Percentiles rank a stretch among this genome's conserved stretches.
These are phyloP conservation scores for Scolopax bukidnonensis DNA, from an alignment of 2,797 vertebrate species.

Conservation along the genomic window DNA sequence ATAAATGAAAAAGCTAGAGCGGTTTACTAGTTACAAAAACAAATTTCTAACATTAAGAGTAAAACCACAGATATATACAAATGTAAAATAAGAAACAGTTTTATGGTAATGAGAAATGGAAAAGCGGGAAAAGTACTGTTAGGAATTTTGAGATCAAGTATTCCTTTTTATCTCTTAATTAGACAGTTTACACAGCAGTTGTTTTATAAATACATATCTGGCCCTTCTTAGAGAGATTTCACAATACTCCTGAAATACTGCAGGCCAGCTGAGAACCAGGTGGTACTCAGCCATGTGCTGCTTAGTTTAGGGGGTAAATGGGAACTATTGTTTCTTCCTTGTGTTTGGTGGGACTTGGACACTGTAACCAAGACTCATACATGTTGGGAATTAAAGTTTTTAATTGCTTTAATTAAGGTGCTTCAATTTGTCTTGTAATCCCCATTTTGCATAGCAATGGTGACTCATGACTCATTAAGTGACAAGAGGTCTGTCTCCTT, in stretches of 20 bases:
- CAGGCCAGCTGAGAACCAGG: neutral
- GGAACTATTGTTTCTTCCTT: neutral
- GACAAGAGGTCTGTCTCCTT: neutral
- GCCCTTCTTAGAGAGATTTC: neutral
- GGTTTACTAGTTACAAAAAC: neutral
- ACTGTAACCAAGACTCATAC: neutral
- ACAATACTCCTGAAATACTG: neutral
- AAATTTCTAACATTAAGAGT: neutral
- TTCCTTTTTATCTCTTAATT: constrained; percentile 28
- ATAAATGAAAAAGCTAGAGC: neutral
- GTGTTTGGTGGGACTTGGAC: neutral
- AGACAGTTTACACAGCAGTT: neutral
- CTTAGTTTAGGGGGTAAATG: neutral
- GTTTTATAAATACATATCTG: constrained; percentile 29
- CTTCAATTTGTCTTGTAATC: neutral
- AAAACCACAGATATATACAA: constrained; percentile 1
- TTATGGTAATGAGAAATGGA: neutral
- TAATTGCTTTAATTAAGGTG: neutral
- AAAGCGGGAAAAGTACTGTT: neutral
- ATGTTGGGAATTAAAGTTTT: neutral
- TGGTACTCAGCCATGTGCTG: neutral
- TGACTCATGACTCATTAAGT: neutral
- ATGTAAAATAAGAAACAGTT: neutral
- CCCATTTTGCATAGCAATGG: neutral
- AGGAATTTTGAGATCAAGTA: neutral